Conservation (phyloP, 2,888 invertebrate genomes). For the Pyrocoelia pectoralis region DNA sequence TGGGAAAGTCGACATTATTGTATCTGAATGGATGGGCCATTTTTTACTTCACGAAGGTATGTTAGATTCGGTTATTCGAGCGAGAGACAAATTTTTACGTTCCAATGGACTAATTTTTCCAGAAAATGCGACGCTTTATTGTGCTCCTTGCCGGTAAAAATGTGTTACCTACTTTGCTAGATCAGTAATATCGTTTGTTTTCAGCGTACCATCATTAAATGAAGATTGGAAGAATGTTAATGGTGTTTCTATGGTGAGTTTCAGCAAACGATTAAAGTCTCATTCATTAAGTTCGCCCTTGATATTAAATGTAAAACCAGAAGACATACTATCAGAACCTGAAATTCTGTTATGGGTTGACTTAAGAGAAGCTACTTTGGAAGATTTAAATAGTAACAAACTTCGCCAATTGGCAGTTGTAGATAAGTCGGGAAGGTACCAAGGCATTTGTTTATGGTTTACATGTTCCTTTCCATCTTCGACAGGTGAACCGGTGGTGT, state of each 20-base stretch:
- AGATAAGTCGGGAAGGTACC: slow-evolving; percentile 68
- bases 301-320: slow-evolving; percentile 64
- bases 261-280: slow-evolving; percentile 69
- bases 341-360: slow-evolving; percentile 74
- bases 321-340: slow-evolving; percentile 71
- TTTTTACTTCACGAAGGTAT: slow-evolving; percentile 95
- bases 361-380: slow-evolving; percentile 66
- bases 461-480: slow-evolving; percentile 73
- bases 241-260: slow-evolving; percentile 79
- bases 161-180: background rate
- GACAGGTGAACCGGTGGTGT: slow-evolving; percentile 53
- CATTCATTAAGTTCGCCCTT: slow-evolving; percentile 73
- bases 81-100: slow-evolving; percentile 82
- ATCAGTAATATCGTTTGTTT: slow-evolving; percentile 13
- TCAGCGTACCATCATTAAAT: slow-evolving; percentile 69
- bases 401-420: slow-evolving; percentile 70
- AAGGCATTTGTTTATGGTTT: slow-evolving; percentile 85
- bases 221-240: slow-evolving; percentile 81
- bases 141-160: slow-evolving; percentile 63
- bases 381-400: slow-evolving; percentile 68
- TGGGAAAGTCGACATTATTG: slow-evolving; percentile 83
- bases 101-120: slow-evolving; percentile 79
- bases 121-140: slow-evolving; percentile 73
- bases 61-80: slow-evolving; percentile 87
- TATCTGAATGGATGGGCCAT: slow-evolving; percentile 99